phyloP scores from a whole-genome alignment of 2,888 invertebrate species.

The Leptodirus hochenwartii region DNA sequence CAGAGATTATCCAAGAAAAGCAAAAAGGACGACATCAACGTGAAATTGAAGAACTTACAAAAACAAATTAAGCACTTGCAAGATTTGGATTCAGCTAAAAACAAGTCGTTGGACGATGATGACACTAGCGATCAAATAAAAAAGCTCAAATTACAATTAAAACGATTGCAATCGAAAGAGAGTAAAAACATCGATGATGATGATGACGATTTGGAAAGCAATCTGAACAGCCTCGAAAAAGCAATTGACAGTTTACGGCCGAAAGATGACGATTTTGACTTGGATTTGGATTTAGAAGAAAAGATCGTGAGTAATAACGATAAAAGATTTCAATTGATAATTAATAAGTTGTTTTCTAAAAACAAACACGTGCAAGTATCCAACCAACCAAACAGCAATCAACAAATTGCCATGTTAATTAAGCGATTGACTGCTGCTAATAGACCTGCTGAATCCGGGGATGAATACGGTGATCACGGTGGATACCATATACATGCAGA shows the following conservation, averaged over 20 bases:
- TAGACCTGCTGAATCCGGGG: too few relatives aligned
- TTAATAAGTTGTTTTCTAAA: conserved; percentile 10
- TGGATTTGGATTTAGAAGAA: conserved; percentile 6
- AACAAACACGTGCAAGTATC: too few relatives aligned
- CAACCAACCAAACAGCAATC: too few relatives aligned
- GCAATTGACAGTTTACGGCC: conserved; percentile 19
- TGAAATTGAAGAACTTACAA: conserved; percentile 8
- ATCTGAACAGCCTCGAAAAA: conserved; percentile 16
- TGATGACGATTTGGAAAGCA: conserved; percentile 12
- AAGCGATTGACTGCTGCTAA: conserved; percentile 6
- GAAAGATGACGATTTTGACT: conserved; percentile 14
- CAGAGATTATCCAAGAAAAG: too few relatives aligned
- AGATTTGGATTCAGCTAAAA: conserved; percentile 3
- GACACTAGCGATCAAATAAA: conserved; percentile 2
- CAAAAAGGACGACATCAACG: conserved; percentile 2
- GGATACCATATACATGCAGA: too few relatives aligned
- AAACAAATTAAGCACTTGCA: conserved; percentile 7
- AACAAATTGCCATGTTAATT: conserved; percentile 8
- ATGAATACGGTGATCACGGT: too few relatives aligned
- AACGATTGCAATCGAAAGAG: conserved; percentile 7
- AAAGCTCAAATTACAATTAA: background rate
- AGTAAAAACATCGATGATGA: conserved; percentile 11
- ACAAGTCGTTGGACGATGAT: background rate
- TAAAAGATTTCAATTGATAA: conserved; percentile 7
- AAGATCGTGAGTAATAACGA: conserved; percentile 6